Evolutionary conservation across 2,888 invertebrate species (phyloP).

Genomic region (Stenotaenia linearis): DNA sequence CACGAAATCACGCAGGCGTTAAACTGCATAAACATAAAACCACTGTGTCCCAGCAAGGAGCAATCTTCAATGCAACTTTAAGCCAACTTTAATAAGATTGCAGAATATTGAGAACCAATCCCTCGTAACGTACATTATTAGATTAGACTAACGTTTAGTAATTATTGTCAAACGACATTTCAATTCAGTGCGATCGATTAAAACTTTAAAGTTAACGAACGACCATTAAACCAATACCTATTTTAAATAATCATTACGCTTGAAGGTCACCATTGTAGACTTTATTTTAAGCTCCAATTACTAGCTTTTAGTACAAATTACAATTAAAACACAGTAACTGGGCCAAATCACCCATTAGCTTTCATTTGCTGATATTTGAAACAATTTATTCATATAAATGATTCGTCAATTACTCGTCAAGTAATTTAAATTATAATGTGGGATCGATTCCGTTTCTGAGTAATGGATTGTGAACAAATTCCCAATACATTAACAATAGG

Average conservation of each 20-base stretch:
- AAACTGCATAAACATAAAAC: not conserved
- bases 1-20: not conserved
- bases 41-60: not conserved
- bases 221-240: not conserved
- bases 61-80: not conserved
- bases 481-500: too few relatives aligned
- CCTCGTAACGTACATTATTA: too few relatives aligned
- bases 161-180: not conserved
- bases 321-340: too few relatives aligned
- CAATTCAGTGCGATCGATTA: not conserved
- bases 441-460: too few relatives aligned
- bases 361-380: too few relatives aligned
- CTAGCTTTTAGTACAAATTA: not conserved
- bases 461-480: too few relatives aligned
- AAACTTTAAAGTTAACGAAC: not conserved
- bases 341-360: too few relatives aligned
- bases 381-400: too few relatives aligned
- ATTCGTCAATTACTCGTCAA: too few relatives aligned
- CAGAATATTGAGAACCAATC: not conserved
- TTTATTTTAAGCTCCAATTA: not conserved
- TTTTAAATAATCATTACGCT: too few relatives aligned
- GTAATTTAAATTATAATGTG: too few relatives aligned
- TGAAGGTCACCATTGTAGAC: not conserved
- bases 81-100: not conserved
- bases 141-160: too few relatives aligned